These are phyloP conservation scores for Rafetus swinhoei DNA, from an alignment of 2,113 vertebrate genomes.

Conservation along the genomic window DNA sequence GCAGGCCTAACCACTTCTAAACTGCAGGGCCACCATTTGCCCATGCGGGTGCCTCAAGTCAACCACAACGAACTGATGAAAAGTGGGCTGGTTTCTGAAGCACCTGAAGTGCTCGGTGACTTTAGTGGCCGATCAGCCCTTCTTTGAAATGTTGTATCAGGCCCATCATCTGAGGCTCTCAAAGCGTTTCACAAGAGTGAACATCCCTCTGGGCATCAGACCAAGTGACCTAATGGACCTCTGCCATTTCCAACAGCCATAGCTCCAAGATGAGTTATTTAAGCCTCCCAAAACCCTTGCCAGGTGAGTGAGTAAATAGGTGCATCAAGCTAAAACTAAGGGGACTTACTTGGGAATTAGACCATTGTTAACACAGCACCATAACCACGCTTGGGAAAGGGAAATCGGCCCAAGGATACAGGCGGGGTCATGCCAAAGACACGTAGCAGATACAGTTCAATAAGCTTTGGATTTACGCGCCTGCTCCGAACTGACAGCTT, in stretches of 20 bases:
- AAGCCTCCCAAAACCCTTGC: not conserved
- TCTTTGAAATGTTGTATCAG: not conserved
- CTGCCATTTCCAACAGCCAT: not conserved
- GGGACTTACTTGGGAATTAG: not conserved
- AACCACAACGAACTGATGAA: not conserved
- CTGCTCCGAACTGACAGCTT: fast-evolving
- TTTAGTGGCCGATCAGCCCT: not conserved
- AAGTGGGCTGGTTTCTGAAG: not conserved
- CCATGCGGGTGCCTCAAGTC: not conserved
- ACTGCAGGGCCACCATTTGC: not conserved
- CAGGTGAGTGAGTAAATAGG: not conserved
- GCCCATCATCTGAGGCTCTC: not conserved
- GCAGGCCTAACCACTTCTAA: not conserved
- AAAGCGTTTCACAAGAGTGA: not conserved
- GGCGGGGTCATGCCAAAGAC: fast-evolving
- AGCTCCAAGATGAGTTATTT: not conserved
- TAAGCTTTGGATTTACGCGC: not conserved
- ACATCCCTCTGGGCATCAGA: not conserved
- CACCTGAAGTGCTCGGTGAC: not conserved
- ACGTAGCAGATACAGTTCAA: not conserved
- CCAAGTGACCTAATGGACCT: not conserved
- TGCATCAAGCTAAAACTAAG: not conserved
- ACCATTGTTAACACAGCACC: not conserved
- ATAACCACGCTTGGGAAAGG: not conserved
- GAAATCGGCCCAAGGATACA: not conserved